A percentile compares a stretch with the other conserved stretches of the same genome.
phyloP scores from a whole-genome alignment of 2,797 vertebrate species.

The Botia kubotai region DNA sequence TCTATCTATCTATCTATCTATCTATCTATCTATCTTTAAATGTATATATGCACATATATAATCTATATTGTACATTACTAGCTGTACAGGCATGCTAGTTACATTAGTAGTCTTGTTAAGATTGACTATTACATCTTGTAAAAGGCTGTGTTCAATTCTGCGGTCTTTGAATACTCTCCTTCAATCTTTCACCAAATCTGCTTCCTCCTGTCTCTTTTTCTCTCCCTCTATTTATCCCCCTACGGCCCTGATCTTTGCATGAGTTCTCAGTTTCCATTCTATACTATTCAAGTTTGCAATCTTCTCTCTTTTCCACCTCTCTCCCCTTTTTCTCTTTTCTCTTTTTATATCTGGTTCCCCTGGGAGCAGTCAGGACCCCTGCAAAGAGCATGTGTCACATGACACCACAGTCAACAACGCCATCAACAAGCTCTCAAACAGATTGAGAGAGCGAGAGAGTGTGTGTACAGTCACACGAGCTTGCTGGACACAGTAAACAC shows the following conservation, averaged over 20 bases:
- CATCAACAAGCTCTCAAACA: constrained; percentile 37
- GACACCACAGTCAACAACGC: constrained; percentile 48
- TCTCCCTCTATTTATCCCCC: constrained; percentile 32
- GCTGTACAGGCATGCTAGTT: neutral
- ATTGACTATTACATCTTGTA: neutral
- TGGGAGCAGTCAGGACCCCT: constrained; percentile 49
- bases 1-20: neutral
- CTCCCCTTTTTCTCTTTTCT: constrained; percentile 62
- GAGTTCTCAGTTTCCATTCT: constrained; percentile 45
- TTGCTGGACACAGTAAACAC: constrained; percentile 3
- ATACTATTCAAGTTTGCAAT: constrained; percentile 43
- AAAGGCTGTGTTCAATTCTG: constrained; percentile 52
- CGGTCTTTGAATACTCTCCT: neutral
- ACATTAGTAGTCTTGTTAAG: constrained; percentile 18
- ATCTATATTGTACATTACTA: no score
- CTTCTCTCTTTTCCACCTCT: constrained; percentile 50
- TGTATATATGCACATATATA: no score
- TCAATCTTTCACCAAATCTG: constrained; percentile 2
- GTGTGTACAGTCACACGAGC: constrained; percentile 9
- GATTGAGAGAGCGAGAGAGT: neutral
- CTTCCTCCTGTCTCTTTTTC: constrained; percentile 13
- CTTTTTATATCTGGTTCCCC: constrained; percentile 51
- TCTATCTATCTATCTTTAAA: neutral
- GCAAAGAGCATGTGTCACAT: constrained; percentile 50
- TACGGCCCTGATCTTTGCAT: constrained; percentile 16